Base-by-base conservation (phyloP, 2,113 vertebrate species). In the Marcusenius ussheri region DNA sequence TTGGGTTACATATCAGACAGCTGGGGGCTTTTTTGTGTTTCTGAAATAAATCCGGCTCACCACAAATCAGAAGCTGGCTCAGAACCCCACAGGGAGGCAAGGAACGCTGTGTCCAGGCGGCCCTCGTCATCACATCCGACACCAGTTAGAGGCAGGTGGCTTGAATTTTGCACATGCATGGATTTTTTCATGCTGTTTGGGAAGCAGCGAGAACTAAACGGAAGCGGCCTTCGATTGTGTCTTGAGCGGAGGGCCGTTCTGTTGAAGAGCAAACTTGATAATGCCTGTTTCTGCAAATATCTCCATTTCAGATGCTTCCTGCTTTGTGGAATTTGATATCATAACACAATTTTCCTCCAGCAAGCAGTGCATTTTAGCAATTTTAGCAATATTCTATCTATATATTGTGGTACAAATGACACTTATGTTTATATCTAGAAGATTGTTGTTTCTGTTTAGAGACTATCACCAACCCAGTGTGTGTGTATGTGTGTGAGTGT, bases 111-210 rank as follows among this genome's bases (percentile, higher is more conserved):
- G 7, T 46, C 77, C 15, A 24, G 39, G 13, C 45, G 24, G 24
- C 83, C 15, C 21, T 84, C 83, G 17, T 84, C 45, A 84, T 84
- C 42, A 84, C 21, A 47, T 46, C 83, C 39, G 42, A 70, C n/a
- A 27, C 27, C 62, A 27, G 62, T 70, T 70, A 70, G 27, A 31
- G 62, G 62, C 62, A 70, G 8, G 50, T n/a, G 47, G n/a, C 84
- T 87, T 49, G 85, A 87, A 27, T 87, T 51, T 87, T 87, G 50
- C 47, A 53, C 85, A 87, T 87, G 27, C 49, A 87, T 87, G 85
- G 85, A 87, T 87, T 87, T 87, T 53, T 53, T 87, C 50, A 87
- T n/a, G 50, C 85, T 87, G 50, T 56, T 31, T 13, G 8, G 47
- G 85, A 53, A 87, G 50, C 85, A 56, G 49, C 8, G 50, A 87